Conservation (phyloP, 2,113 vertebrate genomes). For the Pollimyrus isidori region DNA sequence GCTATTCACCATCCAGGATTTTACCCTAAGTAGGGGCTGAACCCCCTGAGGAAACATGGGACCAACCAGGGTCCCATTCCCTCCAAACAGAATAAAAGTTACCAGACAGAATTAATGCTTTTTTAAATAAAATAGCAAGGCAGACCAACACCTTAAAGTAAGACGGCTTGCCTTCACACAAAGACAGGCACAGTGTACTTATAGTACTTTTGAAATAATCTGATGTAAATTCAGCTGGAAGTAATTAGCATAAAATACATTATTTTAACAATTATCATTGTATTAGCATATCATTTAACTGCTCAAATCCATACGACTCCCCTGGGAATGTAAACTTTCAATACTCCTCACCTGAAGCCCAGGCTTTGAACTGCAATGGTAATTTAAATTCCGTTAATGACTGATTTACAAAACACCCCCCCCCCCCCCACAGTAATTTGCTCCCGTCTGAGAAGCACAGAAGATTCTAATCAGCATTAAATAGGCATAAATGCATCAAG, state of each 20-base stretch:
- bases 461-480: slow-evolving; percentile 14
- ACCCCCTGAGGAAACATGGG: background rate
- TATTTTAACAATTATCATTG: background rate
- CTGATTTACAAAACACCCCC: background rate
- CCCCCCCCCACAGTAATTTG: background rate
- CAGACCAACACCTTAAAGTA: background rate
- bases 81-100: background rate
- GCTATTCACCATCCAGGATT: background rate
- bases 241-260: slow-evolving; percentile 1
- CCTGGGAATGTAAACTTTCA: background rate
- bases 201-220: background rate
- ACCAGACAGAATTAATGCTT: background rate
- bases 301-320: background rate
- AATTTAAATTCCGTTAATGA: background rate
- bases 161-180: background rate
- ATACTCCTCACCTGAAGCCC: background rate
- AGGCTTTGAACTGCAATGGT: background rate
- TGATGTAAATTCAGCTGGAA: background rate
- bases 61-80: background rate
- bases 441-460: background rate
- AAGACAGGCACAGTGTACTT: background rate
- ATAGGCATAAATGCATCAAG: background rate
- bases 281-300: background rate
- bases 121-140: background rate
- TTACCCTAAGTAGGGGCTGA: background rate